Percentiles rank a stretch among this genome's conserved stretches.
Conservation (phyloP, 2,797 vertebrate genomes). For the Gephyroberyx darwinii region DNA sequence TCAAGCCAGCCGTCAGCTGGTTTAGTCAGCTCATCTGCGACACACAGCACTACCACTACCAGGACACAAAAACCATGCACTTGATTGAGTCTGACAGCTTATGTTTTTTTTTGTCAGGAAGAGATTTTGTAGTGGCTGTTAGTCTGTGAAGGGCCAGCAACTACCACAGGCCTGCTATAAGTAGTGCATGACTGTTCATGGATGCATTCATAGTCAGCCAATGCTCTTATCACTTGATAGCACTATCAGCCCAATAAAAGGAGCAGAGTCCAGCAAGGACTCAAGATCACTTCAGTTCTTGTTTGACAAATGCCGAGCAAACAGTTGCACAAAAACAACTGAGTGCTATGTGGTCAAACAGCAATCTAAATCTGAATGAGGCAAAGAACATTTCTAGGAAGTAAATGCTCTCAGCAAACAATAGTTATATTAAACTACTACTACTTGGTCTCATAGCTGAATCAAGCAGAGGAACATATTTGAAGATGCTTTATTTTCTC, state of each 20-base stretch:
- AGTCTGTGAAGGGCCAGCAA: too few species aligned
- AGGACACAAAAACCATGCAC: neutral
- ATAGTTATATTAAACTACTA: too few species aligned
- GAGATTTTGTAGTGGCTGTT: too few species aligned
- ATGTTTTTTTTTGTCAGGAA: too few species aligned
- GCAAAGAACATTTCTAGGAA: too few species aligned
- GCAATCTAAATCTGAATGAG: too few species aligned
- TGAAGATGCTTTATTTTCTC: neutral
- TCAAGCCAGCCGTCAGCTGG: constrained; percentile 32
- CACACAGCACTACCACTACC: neutral
- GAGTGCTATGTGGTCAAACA: neutral
- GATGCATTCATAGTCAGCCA: neutral
- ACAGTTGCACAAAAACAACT: constrained; percentile 1
- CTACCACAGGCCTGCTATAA: neutral
- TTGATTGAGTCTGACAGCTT: too few species aligned
- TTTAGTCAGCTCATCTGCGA: constrained; percentile 19
- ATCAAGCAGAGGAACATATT: neutral
- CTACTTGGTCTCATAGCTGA: neutral
- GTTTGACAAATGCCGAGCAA: constrained; percentile 12
- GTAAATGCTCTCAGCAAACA: too few species aligned
- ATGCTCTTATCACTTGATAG: constrained; percentile 15
- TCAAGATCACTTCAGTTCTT: constrained; percentile 2
- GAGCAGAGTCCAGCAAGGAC: neutral
- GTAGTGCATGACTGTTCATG: neutral
- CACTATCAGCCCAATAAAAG: neutral